Percentiles rank a stretch among this genome's conserved stretches.
Evolutionary conservation across 2,888 invertebrate species (phyloP).

Genomic region (Oxyteleia sp.): DNA sequence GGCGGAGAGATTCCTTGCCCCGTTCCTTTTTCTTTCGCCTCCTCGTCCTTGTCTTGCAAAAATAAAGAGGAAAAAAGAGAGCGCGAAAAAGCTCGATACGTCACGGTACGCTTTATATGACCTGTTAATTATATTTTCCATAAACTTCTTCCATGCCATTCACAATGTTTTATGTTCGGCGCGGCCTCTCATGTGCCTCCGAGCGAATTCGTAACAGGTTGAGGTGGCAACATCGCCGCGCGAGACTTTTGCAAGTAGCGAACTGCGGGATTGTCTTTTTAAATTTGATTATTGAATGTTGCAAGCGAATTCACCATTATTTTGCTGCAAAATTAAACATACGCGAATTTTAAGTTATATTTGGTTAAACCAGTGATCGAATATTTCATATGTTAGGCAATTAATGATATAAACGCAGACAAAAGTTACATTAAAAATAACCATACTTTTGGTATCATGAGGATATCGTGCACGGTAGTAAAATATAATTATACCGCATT

Average conservation of each 20-base stretch:
- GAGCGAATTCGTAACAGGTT: slow-evolving; percentile 55
- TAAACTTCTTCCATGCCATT: slow-evolving; percentile 79
- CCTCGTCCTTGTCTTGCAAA: slow-evolving; percentile 20
- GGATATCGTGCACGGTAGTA: too few species aligned
- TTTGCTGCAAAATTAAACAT: too few species aligned
- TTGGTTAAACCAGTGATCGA: too few species aligned
- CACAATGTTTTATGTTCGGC: slow-evolving; percentile 78
- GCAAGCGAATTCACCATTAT: too few species aligned
- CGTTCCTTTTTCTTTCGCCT: not conserved
- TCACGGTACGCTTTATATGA: slow-evolving; percentile 76
- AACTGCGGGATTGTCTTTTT: slow-evolving; percentile 18
- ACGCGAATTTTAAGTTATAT: too few species aligned
- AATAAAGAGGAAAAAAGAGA: slow-evolving; percentile 54
- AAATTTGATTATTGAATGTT: slow-evolving; percentile 1
- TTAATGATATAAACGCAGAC: too few species aligned
- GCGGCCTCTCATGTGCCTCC: slow-evolving; percentile 63
- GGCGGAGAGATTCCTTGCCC: slow-evolving; percentile 46
- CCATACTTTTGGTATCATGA: too few species aligned
- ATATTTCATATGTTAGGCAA: too few species aligned
- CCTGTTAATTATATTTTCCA: slow-evolving; percentile 83
- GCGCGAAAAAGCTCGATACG: slow-evolving; percentile 53
- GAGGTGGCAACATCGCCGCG: slow-evolving; percentile 32
- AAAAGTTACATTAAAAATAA: too few species aligned
- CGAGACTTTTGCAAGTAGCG: slow-evolving; percentile 41
- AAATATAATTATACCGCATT: too few species aligned